These are phyloP conservation scores for Heliconius sara DNA, from an alignment of 2,888 invertebrate species.

Conservation along the genomic window DNA sequence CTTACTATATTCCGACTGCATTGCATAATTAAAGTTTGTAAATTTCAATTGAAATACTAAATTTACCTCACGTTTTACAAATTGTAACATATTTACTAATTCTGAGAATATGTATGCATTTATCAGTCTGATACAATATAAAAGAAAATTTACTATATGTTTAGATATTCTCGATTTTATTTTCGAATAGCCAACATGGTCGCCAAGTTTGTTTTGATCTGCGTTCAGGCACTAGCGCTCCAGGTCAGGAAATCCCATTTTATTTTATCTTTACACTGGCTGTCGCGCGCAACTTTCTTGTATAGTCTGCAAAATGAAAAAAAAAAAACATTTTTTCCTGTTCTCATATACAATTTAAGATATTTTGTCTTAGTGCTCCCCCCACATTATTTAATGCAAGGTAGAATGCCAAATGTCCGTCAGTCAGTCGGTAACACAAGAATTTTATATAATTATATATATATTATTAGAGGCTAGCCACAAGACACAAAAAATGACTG, in stretches of 20 bases:
- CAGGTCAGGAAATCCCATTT: constrained; percentile 47
- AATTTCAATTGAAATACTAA: not conserved
- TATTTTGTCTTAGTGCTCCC: no score
- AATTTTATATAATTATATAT: no score
- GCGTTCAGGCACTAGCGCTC: constrained; percentile 52
- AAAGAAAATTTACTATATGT: not conserved
- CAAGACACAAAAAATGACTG: no score
- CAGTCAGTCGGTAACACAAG: no score
- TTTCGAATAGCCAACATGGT: constrained; percentile 48
- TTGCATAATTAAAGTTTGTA: constrained; percentile 3
- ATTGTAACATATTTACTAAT: constrained; percentile 15
- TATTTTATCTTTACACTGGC: not conserved
- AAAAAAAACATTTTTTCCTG: not conserved
- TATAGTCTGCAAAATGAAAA: no score
- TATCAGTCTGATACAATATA: constrained; percentile 19
- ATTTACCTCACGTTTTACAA: constrained; percentile 13
- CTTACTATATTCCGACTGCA: not conserved
- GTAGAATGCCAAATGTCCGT: no score
- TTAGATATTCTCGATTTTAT: constrained; percentile 28
- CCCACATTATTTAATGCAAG: no score
- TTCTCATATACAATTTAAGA: not conserved
- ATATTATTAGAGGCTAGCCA: no score
- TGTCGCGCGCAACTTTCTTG: not conserved
- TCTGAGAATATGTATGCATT: not conserved
- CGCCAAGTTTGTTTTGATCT: constrained; percentile 51